Percentiles rank a stretch among this genome's conserved stretches.
phyloP scores from a whole-genome alignment of 2,113 vertebrate species.

The Taurulus bubalis region DNA sequence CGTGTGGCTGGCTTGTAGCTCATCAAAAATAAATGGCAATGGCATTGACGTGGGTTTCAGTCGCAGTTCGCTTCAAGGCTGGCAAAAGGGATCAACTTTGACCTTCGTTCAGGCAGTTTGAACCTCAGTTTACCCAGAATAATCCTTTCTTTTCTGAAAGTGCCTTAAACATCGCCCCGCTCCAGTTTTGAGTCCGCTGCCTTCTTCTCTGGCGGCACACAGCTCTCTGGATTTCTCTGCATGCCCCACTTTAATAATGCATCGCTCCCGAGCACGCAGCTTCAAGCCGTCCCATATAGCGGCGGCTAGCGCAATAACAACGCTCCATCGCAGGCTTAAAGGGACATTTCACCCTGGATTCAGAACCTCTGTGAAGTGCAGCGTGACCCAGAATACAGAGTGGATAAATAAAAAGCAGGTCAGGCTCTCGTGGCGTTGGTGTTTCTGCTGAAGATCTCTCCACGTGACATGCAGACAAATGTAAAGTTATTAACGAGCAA shows the following conservation, averaged over 20 bases:
- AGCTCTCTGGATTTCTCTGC: slow-evolving; percentile 45
- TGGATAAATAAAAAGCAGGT: slow-evolving; percentile 35
- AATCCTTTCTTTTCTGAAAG: slow-evolving; percentile 4
- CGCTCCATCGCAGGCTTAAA: slow-evolving; percentile 57
- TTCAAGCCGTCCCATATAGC: slow-evolving; percentile 64
- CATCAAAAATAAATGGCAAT: neutral
- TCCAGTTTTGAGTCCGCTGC: slow-evolving; percentile 41
- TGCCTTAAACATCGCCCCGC: slow-evolving; percentile 23
- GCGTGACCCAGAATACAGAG: slow-evolving; percentile 38
- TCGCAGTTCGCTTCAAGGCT: slow-evolving; percentile 5
- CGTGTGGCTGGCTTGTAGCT: too few species aligned
- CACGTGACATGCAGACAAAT: neutral
- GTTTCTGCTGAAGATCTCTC: neutral
- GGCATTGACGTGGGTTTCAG: neutral
- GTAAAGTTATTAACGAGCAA: too few species aligned
- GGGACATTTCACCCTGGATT: slow-evolving; percentile 57
- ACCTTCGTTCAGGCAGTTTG: neutral
- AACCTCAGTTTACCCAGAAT: slow-evolving; percentile 14
- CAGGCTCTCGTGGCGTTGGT: neutral
- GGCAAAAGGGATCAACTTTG: neutral
- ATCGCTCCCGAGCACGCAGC: slow-evolving; percentile 57
- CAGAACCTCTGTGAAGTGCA: slow-evolving; percentile 23
- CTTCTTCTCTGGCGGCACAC: too few species aligned
- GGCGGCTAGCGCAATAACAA: slow-evolving; percentile 27
- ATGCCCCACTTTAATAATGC: slow-evolving; percentile 71